A percentile compares a stretch with the other conserved stretches of the same genome.
Conservation (phyloP, 2,113 vertebrate species). For the Dolichallabes microphthalmus region DNA sequence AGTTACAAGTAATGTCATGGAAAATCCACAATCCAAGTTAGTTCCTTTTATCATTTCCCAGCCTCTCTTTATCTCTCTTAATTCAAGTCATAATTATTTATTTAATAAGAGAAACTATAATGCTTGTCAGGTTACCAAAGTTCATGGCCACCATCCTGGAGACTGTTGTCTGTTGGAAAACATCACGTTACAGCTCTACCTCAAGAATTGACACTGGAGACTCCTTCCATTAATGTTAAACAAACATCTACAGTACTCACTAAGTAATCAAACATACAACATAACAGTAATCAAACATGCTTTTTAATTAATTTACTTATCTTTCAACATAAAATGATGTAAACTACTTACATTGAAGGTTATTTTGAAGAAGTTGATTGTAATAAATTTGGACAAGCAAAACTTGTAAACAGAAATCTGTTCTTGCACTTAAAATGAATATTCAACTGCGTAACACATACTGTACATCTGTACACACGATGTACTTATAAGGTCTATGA, state of each 20-base stretch:
- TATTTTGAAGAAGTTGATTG: conserved; percentile 77
- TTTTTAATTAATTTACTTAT: not conserved
- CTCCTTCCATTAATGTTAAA: not conserved
- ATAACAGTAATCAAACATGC: not conserved
- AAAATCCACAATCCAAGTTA: not conserved
- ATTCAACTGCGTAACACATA: too few species aligned
- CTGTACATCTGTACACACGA: not conserved
- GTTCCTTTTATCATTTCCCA: not conserved
- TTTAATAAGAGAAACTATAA: too few species aligned
- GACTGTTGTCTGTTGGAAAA: not conserved
- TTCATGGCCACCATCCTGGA: not conserved
- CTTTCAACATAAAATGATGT: not conserved
- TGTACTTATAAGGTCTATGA: conserved; percentile 82
- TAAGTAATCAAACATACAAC: not conserved
- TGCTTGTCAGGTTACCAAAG: not conserved
- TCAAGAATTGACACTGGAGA: not conserved
- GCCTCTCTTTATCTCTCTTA: not conserved
- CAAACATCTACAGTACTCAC: not conserved
- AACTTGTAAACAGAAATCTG: too few species aligned
- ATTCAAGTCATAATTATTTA: not conserved
- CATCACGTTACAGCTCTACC: not conserved
- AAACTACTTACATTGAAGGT: conserved; percentile 77
- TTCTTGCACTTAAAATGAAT: too few species aligned
- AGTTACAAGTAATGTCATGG: not conserved
- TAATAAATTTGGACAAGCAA: conserved; percentile 71